These are phyloP conservation scores for Oophaga sylvatica DNA, from an alignment of 2,797 vertebrate species.

Conservation along the genomic window DNA sequence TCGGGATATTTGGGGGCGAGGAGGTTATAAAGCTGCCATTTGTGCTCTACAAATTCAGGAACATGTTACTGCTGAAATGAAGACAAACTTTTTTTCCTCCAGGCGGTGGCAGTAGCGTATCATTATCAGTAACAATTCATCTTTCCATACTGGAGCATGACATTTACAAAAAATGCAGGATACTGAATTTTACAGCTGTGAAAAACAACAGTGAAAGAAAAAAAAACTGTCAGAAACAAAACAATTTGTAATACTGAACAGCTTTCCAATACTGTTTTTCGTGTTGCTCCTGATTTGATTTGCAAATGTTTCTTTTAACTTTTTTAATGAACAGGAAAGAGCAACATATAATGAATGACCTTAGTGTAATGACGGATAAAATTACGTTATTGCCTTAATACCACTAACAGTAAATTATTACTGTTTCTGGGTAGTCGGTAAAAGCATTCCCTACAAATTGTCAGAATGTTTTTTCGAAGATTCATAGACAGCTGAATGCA, in stretches of 20 bases:
- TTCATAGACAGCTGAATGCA: not conserved
- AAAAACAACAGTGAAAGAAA: slow-evolving; percentile 50
- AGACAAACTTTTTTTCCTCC: not conserved
- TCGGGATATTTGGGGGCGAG: not conserved
- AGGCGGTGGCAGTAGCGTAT: slow-evolving; percentile 56
- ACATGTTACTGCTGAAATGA: not conserved
- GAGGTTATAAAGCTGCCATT: not conserved
- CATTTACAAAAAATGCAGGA: slow-evolving; percentile 56
- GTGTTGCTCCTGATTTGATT: slow-evolving; percentile 48
- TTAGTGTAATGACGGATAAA: slow-evolving; percentile 7
- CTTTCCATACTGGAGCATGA: slow-evolving; percentile 32
- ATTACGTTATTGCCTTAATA: not conserved
- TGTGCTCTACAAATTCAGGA: not conserved
- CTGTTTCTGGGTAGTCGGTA: not conserved
- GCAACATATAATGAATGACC: slow-evolving; percentile 35
- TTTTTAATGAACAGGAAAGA: slow-evolving; percentile 20
- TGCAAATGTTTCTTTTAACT: slow-evolving; percentile 50
- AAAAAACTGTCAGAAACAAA: slow-evolving; percentile 55
- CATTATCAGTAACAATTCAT: slow-evolving; percentile 9
- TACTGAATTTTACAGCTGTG: slow-evolving; percentile 55
- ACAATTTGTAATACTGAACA: slow-evolving; percentile 53
- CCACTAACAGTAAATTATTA: not conserved
- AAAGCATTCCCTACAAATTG: not conserved
- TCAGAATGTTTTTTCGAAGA: not conserved
- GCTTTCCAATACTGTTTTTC: slow-evolving; percentile 47